phyloP scores from a whole-genome alignment of 30 jellyfish, hydroid and myxozoan species.

The Rhopilema esculentum region DNA sequence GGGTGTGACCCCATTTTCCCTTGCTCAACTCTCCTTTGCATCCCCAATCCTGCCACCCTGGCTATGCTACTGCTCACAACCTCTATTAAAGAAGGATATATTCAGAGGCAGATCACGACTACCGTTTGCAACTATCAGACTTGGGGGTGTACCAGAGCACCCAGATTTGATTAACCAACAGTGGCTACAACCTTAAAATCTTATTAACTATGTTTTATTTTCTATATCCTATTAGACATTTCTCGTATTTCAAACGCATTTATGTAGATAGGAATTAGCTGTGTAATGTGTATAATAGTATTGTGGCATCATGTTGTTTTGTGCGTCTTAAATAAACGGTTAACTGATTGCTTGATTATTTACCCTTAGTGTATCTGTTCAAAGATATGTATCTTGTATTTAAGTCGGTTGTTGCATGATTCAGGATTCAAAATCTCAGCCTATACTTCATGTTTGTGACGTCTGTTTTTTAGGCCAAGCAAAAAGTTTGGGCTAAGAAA shows the following conservation, averaged over 20 bases:
- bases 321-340: neutral
- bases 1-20: too few species aligned
- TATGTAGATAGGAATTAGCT: constrained; percentile 15
- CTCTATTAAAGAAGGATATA: too few species aligned
- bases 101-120: too few species aligned
- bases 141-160: too few species aligned
- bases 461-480: neutral
- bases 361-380: constrained; percentile 17
- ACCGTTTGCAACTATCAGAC: too few species aligned
- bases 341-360: neutral
- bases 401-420: constrained; percentile 8
- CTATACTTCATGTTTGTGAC: neutral
- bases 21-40: too few species aligned
- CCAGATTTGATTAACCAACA: neutral
- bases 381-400: constrained; percentile 20
- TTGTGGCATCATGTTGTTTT: neutral
- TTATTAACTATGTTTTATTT: neutral
- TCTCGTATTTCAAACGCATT: neutral
- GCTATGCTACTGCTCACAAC: too few species aligned
- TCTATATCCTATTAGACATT: neutral
- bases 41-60: too few species aligned
- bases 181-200: neutral
- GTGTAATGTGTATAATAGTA: constrained; percentile 13
- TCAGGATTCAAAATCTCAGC: neutral
- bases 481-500: too few species aligned